Evolutionary conservation across 2,888 invertebrate species (phyloP).

Genomic region (Drosophila buzzatii): DNA sequence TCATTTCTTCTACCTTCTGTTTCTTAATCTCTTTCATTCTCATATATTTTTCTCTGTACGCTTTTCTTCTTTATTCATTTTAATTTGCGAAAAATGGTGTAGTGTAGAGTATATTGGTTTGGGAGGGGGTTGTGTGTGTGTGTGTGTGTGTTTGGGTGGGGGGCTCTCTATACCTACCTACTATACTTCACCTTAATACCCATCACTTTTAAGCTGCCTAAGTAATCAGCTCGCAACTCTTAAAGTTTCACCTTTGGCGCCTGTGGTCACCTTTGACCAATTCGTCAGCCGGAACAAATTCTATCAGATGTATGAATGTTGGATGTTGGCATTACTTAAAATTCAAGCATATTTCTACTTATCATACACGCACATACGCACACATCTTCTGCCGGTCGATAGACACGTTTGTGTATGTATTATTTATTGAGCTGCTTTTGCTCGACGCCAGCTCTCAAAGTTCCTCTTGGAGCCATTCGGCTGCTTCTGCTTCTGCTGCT

Average conservation of each 20-base stretch:
- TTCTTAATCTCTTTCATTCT: too few relatives aligned
- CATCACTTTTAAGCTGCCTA: neutral
- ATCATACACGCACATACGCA: neutral
- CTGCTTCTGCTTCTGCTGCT: neutral
- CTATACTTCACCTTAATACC: too few relatives aligned
- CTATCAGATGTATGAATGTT: neutral
- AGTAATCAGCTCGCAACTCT: neutral
- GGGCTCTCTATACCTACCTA: too few relatives aligned
- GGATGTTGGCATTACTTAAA: conserved; percentile 3
- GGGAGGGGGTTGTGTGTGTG: too few relatives aligned
- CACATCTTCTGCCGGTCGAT: neutral
- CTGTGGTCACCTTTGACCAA: conserved; percentile 1
- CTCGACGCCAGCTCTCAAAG: conserved; percentile 30
- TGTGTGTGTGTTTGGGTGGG: too few relatives aligned
- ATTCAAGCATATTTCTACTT: conserved; percentile 9
- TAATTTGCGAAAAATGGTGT: too few relatives aligned
- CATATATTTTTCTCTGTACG: too few relatives aligned
- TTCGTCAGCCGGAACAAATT: neutral
- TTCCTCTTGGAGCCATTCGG: conserved; percentile 8
- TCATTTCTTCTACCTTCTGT: too few relatives aligned
- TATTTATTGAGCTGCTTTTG: conserved; percentile 64
- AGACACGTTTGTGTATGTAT: conserved; percentile 34
- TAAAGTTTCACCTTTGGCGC: neutral
- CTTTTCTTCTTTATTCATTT: too few relatives aligned
- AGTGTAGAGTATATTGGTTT: too few relatives aligned